phyloP scores from a whole-genome alignment of 2,797 vertebrate species.

The Aplochiton taeniatus region DNA sequence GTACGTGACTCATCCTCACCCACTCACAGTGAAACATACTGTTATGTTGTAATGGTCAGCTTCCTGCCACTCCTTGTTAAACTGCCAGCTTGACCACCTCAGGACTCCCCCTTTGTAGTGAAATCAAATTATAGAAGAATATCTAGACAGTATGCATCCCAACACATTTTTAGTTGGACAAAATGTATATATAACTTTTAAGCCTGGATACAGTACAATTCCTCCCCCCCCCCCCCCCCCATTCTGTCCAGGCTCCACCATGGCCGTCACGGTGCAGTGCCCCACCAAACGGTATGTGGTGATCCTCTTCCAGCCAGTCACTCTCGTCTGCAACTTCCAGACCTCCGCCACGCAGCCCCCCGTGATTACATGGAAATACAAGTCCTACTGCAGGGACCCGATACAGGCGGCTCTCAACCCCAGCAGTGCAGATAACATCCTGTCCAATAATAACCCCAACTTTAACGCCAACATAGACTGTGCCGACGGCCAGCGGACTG shows the following conservation, averaged over 20 bases:
- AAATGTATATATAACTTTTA: no score
- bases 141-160: no score
- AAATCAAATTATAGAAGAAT: no score
- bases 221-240: neutral
- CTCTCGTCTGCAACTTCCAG: conserved; percentile 80
- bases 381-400: conserved; percentile 86
- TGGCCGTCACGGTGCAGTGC: conserved; percentile 76
- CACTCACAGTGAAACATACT: neutral
- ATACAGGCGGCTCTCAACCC: conserved; percentile 84
- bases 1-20: neutral
- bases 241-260: conserved; percentile 63
- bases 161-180: no score
- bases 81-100: no score
- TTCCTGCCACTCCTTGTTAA: neutral
- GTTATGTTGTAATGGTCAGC: no score
- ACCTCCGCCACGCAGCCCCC: conserved; percentile 54
- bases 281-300: conserved; percentile 78
- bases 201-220: neutral
- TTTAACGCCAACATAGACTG: conserved; percentile 89
- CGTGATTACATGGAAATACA: conserved; percentile 85
- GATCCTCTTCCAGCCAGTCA: conserved; percentile 89
- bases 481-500: conserved; percentile 77
- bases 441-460: conserved; percentile 82
- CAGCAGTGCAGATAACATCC: conserved; percentile 72
- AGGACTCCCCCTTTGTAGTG: no score